A percentile compares a stretch with the other conserved stretches of the same genome.
Evolutionary conservation across 1,140 invertebrate genomes (phyloP).

Genomic region (Trachymyrmex cornetzi): DNA sequence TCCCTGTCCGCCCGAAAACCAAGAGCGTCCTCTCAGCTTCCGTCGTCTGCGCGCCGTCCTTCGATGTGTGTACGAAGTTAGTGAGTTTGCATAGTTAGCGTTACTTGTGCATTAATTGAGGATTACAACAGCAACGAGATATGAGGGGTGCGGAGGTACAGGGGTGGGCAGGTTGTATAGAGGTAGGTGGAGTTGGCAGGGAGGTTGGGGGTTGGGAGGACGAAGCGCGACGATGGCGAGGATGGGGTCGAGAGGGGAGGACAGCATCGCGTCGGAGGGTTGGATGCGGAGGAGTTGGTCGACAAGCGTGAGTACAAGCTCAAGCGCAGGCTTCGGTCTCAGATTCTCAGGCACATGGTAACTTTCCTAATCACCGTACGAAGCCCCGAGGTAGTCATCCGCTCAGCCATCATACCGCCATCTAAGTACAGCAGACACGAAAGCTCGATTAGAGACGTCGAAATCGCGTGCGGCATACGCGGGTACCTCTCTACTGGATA

Average conservation of each 20-base stretch:
- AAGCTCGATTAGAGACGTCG: constrained; percentile 81
- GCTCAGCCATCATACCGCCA: constrained; percentile 72
- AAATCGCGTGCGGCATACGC: constrained; percentile 74
- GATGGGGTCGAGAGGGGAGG: constrained; percentile 15
- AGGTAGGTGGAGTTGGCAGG: constrained; percentile 32
- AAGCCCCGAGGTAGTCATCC: constrained; percentile 77
- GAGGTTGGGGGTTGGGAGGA: constrained; percentile 26
- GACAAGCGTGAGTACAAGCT: constrained; percentile 69
- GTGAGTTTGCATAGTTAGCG: constrained; percentile 77
- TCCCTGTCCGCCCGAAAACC: constrained; percentile 48
- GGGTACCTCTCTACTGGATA: constrained; percentile 40
- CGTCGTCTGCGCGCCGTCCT: constrained; percentile 47
- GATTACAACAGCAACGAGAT: constrained; percentile 78
- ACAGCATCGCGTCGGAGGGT: neutral
- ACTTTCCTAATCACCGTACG: constrained; percentile 81
- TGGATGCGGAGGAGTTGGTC: constrained; percentile 68
- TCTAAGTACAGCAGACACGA: constrained; percentile 77
- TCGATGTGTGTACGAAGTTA: constrained; percentile 72
- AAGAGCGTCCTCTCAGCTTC: constrained; percentile 58
- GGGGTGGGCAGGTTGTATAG: constrained; percentile 50
- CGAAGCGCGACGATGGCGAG: constrained; percentile 11
- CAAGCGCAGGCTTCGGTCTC: constrained; percentile 66
- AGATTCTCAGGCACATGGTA: constrained; percentile 73
- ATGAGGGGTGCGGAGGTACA: constrained; percentile 32
- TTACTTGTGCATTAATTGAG: constrained; percentile 81